Evolutionary conservation across 2,113 vertebrate genomes (phyloP).

Genomic region (Aspidoscelis tigris): DNA sequence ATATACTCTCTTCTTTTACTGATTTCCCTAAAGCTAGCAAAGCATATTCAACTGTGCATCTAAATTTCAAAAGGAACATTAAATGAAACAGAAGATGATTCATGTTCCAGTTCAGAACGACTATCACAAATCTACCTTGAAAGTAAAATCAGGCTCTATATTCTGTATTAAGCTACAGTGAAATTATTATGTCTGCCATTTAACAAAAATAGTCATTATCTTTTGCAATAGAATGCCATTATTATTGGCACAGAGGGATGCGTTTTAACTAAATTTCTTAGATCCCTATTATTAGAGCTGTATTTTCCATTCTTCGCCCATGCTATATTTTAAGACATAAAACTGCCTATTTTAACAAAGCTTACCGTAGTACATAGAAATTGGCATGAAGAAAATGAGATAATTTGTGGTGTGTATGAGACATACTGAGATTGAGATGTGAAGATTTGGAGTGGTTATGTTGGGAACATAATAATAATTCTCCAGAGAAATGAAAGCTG

Average conservation of each 20-base stretch:
- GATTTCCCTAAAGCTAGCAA: background rate
- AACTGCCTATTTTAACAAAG: slow-evolving; percentile 16
- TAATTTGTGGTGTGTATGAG: background rate
- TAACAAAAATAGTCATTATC: slow-evolving; percentile 35
- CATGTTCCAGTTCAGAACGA: background rate
- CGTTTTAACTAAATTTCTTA: slow-evolving; percentile 13
- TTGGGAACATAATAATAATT: slow-evolving; percentile 2
- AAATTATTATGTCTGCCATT: slow-evolving; percentile 3
- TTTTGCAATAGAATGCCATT: slow-evolving; percentile 22
- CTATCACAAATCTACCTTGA: slow-evolving; percentile 12
- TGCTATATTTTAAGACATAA: slow-evolving; percentile 25
- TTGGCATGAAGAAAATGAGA: slow-evolving; percentile 8
- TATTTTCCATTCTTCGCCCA: slow-evolving; percentile 16
- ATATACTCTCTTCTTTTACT: background rate
- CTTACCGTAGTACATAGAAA: background rate
- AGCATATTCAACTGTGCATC: slow-evolving; percentile 1
- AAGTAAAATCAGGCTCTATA: slow-evolving; percentile 7
- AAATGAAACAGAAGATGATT: slow-evolving; percentile 2
- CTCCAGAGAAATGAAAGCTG: background rate
- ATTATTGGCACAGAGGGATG: slow-evolving; percentile 26
- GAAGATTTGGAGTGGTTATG: slow-evolving; percentile 17
- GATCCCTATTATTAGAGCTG: slow-evolving; percentile 24
- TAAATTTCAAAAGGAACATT: background rate
- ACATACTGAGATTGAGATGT: background rate
- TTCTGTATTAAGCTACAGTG: background rate